These are phyloP conservation scores for Perccottus glenii DNA, from an alignment of 2,113 vertebrate genomes.

Conservation along the genomic window DNA sequence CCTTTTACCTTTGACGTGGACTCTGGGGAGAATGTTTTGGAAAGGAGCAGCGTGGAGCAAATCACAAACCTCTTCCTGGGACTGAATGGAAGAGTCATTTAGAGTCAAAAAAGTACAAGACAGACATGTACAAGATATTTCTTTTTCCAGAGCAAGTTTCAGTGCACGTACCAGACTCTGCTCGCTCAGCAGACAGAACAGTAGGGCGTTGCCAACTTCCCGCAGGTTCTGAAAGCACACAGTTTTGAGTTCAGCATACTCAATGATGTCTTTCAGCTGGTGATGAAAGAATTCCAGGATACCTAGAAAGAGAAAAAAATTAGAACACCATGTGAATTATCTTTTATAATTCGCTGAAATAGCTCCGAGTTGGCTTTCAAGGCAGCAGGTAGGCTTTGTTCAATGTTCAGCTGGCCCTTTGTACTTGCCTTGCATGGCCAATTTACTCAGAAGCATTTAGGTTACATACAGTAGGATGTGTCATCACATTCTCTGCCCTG, in stretches of 20 bases:
- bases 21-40: conserved; percentile 97
- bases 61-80: conserved; percentile 99
- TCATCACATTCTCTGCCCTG: background rate
- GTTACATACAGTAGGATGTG: background rate
- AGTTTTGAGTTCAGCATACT: conserved; percentile 97
- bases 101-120: too few relatives aligned
- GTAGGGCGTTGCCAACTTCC: conserved; percentile 96
- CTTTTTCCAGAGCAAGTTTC: background rate
- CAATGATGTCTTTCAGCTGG: conserved; percentile 98
- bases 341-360: too few relatives aligned
- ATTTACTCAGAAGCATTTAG: background rate
- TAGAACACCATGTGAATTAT: background rate
- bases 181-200: conserved; percentile 98
- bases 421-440: background rate
- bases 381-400: background rate
- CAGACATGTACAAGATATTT: conserved; percentile 30
- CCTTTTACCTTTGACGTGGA: conserved; percentile 96
- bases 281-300: conserved; percentile 99
- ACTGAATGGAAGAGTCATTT: conserved; percentile 79
- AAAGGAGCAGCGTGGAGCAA: conserved; percentile 98
- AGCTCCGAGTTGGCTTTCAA: background rate
- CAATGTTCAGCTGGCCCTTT: background rate
- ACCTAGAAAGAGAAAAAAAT: conserved; percentile 73
- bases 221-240: conserved; percentile 98
- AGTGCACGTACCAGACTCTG: conserved; percentile 87